Evolutionary conservation across 2,797 vertebrate species (phyloP).

Genomic region (Clarias laeviceps): DNA sequence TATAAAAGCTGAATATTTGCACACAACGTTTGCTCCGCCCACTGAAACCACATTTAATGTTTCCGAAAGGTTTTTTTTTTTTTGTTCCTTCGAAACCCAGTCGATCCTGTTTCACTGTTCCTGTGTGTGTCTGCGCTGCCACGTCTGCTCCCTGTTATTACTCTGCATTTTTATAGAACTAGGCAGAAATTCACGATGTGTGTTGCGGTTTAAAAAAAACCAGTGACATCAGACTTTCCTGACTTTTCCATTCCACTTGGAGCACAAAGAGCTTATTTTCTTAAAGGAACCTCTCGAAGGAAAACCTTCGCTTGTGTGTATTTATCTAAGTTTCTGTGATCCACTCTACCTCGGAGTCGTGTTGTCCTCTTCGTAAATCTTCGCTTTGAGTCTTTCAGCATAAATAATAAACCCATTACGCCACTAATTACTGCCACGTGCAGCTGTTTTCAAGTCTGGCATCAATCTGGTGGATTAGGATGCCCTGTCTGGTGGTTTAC

Average conservation of each 20-base stretch:
- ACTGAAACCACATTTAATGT: neutral
- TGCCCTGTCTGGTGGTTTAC: conserved; percentile 43
- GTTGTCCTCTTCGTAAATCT: conserved; percentile 37
- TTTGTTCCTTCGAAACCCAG: neutral
- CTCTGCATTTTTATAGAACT: conserved; percentile 35
- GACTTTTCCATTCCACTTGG: conserved; percentile 8
- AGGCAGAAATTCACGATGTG: conserved; percentile 24
- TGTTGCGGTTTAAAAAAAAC: conserved; percentile 11
- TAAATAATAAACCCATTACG: conserved; percentile 58
- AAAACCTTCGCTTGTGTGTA: neutral
- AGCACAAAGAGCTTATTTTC: conserved; percentile 39
- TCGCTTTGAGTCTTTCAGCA: conserved; percentile 35
- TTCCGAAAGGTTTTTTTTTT: neutral
- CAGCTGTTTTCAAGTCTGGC: conserved; percentile 58
- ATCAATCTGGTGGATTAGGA: conserved; percentile 60
- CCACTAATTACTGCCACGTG: conserved; percentile 58
- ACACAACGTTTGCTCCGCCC: neutral
- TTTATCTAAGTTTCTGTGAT: neutral
- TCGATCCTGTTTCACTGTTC: neutral
- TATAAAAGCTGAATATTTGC: neutral
- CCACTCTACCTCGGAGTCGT: conserved; percentile 8
- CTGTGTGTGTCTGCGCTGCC: neutral
- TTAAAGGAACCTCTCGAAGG: conserved; percentile 40
- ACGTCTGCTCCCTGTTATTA: conserved; percentile 48
- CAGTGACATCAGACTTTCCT: conserved; percentile 54